These are phyloP conservation scores for Zapornia atra DNA, from an alignment of 2,113 vertebrate genomes.

Conservation along the genomic window DNA sequence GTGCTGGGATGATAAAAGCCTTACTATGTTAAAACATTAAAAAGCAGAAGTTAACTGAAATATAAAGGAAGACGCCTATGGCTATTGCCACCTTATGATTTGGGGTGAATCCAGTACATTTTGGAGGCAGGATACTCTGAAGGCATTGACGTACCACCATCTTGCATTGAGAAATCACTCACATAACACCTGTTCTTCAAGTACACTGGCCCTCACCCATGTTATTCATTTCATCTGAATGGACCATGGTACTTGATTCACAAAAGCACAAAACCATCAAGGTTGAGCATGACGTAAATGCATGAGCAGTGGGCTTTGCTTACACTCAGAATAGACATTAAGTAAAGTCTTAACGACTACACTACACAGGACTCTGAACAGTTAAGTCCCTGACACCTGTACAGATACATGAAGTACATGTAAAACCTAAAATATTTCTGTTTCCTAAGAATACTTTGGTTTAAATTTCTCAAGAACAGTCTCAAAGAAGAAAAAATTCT, in stretches of 20 bases:
- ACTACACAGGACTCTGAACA: neutral
- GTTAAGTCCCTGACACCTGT: neutral
- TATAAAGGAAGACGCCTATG: neutral
- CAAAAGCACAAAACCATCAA: neutral
- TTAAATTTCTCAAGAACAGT: neutral
- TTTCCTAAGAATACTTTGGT: neutral
- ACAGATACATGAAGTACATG: neutral
- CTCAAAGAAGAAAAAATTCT: neutral
- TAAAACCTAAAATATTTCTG: neutral
- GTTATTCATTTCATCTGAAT: neutral
- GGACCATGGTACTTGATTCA: neutral
- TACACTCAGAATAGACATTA: neutral
- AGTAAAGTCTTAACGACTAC: neutral
- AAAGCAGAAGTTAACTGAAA: neutral
- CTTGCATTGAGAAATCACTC: neutral
- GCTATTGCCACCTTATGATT: neutral
- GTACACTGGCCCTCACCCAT: neutral
- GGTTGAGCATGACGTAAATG: neutral
- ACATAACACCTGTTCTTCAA: neutral
- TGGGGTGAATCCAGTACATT: neutral
- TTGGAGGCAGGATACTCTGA: neutral
- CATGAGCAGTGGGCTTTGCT: neutral
- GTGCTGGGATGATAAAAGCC: neutral
- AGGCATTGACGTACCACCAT: neutral
- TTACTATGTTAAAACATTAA: neutral